A percentile compares a stretch with the other conserved stretches of the same genome.
These are phyloP conservation scores for Orestias chungarensis DNA, from an alignment of 2,797 vertebrate species.

Conservation along the genomic window DNA sequence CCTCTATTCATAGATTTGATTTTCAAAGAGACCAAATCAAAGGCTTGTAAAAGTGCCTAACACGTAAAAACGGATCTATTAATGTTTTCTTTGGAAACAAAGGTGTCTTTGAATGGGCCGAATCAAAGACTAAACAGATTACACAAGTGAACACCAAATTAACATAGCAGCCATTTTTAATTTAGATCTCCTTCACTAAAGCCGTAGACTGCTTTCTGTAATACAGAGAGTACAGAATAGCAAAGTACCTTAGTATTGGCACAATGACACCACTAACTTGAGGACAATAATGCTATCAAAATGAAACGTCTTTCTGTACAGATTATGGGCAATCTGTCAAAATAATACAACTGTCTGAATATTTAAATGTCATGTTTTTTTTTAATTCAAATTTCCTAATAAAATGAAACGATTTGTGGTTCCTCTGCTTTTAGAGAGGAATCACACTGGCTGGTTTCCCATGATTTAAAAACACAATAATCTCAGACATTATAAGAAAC, in stretches of 20 bases:
- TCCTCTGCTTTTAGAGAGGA: conserved; percentile 15
- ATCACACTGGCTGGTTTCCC: conserved; percentile 40
- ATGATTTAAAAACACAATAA: conserved; percentile 24
- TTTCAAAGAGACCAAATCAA: conserved; percentile 76
- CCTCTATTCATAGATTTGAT: conserved; percentile 62
- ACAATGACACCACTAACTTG: neutral
- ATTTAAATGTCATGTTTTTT: neutral
- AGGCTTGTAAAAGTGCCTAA: conserved; percentile 65
- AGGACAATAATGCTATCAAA: too few relatives aligned
- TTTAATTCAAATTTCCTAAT: neutral
- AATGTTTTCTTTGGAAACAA: conserved; percentile 73
- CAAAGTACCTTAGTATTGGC: conserved; percentile 5
- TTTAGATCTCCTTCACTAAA: conserved; percentile 36
- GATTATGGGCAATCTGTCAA: neutral
- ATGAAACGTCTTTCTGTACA: too few relatives aligned
- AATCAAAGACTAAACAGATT: conserved; percentile 72
- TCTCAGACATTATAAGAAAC: conserved; percentile 25
- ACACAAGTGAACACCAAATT: conserved; percentile 50
- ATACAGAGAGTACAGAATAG: conserved; percentile 10
- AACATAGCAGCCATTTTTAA: conserved; percentile 55
- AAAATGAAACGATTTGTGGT: neutral
- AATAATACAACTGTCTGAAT: neutral
- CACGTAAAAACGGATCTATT: conserved; percentile 65
- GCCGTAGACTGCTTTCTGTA: conserved; percentile 2
- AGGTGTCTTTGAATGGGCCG: conserved; percentile 70